Percentiles rank a stretch among this genome's conserved stretches.
Evolutionary conservation across 2,888 invertebrate species (phyloP).

Genomic region (Amphipoea lucens): DNA sequence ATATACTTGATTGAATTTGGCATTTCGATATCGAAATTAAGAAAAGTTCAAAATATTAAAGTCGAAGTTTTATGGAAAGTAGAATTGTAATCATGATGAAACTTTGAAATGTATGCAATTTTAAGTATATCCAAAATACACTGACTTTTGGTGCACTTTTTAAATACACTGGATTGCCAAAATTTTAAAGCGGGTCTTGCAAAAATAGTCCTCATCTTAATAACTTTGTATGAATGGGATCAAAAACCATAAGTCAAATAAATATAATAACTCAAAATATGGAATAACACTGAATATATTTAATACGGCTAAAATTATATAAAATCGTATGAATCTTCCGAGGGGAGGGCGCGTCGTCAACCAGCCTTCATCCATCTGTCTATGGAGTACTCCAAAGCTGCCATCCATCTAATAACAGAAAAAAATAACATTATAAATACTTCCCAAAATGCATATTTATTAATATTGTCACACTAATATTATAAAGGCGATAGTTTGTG

Average conservation of each 20-base stretch:
- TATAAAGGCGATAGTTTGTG: too few relatives aligned
- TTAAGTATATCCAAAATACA: background rate
- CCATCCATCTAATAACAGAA: slow-evolving; percentile 94
- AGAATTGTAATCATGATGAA: background rate
- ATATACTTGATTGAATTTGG: slow-evolving; percentile 7
- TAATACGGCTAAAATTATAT: slow-evolving; percentile 79
- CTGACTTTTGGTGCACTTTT: background rate
- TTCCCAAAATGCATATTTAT: background rate
- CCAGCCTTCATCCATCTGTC: slow-evolving; percentile 97
- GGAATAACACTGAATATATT: slow-evolving; percentile 70
- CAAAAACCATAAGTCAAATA: slow-evolving; percentile 55
- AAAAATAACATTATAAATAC: slow-evolving; percentile 8
- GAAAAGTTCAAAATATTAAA: slow-evolving; percentile 13
- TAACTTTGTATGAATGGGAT: slow-evolving; percentile 31
- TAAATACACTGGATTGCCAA: too few relatives aligned
- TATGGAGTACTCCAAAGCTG: slow-evolving; percentile 98
- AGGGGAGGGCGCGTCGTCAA: slow-evolving; percentile 84
- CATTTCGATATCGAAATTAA: slow-evolving; percentile 21
- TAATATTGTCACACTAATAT: too few relatives aligned
- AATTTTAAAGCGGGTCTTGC: background rate
- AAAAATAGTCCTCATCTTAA: background rate
- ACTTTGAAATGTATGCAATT: background rate
- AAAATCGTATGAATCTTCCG: slow-evolving; percentile 81
- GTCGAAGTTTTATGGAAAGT: slow-evolving; percentile 2
- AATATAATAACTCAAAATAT: slow-evolving; percentile 67